Evolutionary conservation across 1,140 invertebrate species (phyloP).

Genomic region (Alviniconcha marisindica): DNA sequence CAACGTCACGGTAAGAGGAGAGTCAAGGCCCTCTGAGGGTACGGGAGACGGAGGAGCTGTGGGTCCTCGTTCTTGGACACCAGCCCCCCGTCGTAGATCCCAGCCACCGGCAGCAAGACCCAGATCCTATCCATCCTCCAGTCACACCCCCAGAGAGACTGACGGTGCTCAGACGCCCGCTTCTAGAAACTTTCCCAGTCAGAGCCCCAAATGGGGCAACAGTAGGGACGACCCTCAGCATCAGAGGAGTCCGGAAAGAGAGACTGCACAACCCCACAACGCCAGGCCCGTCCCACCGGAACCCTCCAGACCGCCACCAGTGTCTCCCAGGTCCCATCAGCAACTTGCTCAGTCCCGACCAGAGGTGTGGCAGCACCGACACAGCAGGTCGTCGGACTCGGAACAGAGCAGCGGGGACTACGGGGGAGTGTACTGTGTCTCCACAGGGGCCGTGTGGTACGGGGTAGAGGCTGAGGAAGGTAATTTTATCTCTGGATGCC

Average conservation of each 20-base stretch:
- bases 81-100: too few relatives aligned
- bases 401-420: conserved; percentile 23
- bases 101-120: too few relatives aligned
- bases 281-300: background rate
- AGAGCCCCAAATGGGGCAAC: too few relatives aligned
- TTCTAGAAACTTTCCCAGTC: too few relatives aligned
- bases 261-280: background rate
- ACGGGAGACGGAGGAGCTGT: too few relatives aligned
- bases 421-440: conserved; percentile 25
- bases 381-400: conserved; percentile 40
- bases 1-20: too few relatives aligned
- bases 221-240: background rate
- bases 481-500: conserved; percentile 8
- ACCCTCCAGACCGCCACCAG: background rate
- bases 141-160: too few relatives aligned
- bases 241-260: background rate
- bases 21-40: too few relatives aligned
- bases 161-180: too few relatives aligned
- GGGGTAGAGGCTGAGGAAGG: conserved; percentile 21
- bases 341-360: conserved; percentile 35
- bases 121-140: too few relatives aligned
- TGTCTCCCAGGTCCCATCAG: conserved; percentile 16
- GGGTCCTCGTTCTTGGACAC: too few relatives aligned
- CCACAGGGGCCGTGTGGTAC: conserved; percentile 18
- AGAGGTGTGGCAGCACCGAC: conserved; percentile 29